Evolutionary conservation across 2,113 vertebrate species (phyloP).

Genomic region (Isichthys henryi): DNA sequence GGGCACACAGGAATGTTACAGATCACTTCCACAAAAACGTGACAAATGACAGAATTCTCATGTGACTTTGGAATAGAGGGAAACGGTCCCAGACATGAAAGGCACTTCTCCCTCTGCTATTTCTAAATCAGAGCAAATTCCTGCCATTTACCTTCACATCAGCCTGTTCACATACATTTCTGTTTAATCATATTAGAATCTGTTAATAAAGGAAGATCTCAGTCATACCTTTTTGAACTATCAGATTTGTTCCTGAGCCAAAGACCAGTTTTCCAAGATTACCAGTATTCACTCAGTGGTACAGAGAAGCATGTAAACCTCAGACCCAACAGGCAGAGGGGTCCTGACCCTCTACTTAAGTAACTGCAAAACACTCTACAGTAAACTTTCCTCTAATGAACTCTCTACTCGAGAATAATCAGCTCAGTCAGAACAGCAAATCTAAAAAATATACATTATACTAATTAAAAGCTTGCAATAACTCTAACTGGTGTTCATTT

Average conservation of each 20-base stretch:
- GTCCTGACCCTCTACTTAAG: not conserved
- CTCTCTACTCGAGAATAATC: not conserved
- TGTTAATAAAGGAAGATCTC: not conserved
- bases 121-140: not conserved
- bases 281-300: constrained; percentile 14
- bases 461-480: not conserved
- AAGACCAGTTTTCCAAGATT: not conserved
- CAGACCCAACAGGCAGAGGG: not conserved
- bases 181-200: not conserved
- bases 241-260: constrained; percentile 3
- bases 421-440: not conserved
- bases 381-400: not conserved
- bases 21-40: not conserved
- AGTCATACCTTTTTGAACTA: not conserved
- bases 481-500: not conserved
- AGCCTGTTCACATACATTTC: not conserved
- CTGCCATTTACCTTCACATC: not conserved
- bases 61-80: not conserved
- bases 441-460: not conserved
- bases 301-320: constrained; percentile 4
- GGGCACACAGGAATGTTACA: not conserved
- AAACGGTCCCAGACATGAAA: not conserved
- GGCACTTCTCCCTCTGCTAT: not conserved
- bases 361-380: not conserved
- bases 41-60: not conserved